Conservation (phyloP, 2,888 invertebrate genomes). For the Amorpha juglandis region DNA sequence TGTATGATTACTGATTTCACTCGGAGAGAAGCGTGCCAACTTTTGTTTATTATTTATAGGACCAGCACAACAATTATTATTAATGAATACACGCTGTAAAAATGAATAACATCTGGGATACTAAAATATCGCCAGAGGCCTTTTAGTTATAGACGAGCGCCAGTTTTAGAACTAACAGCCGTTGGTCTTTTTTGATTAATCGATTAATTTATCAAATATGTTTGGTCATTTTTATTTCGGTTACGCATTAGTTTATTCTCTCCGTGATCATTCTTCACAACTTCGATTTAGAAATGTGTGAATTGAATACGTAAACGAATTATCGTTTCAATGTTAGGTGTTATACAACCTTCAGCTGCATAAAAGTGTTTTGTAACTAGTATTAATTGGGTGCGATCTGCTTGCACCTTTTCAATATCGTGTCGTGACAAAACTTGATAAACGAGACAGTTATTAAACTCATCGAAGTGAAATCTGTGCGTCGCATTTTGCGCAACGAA, state of each 20-base stretch:
- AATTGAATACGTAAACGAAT: neutral
- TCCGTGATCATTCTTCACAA: neutral
- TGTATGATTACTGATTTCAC: too few relatives aligned
- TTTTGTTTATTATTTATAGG: neutral
- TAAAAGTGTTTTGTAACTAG: conserved; percentile 11
- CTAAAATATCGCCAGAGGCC: conserved; percentile 10
- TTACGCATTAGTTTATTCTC: neutral
- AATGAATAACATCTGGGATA: neutral
- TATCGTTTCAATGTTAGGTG: conserved; percentile 2
- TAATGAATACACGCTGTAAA: neutral
- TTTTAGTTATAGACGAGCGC: neutral
- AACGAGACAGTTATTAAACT: conserved; percentile 42
- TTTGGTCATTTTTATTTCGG: neutral
- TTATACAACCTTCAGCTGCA: neutral
- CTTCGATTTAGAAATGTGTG: conserved; percentile 13
- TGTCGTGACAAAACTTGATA: conserved; percentile 58
- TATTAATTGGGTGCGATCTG: conserved; percentile 17
- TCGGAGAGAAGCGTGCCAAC: neutral
- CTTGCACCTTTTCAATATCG: neutral
- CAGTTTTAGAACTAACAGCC: conserved; percentile 3
- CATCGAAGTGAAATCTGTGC: conserved; percentile 68
- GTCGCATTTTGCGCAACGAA: conserved; percentile 66
- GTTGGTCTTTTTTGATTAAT: conserved; percentile 6
- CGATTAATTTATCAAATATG: neutral
- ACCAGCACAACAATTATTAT: neutral